phyloP scores from a whole-genome alignment of 2,888 invertebrate genomes.

The Salticus scenicus region DNA sequence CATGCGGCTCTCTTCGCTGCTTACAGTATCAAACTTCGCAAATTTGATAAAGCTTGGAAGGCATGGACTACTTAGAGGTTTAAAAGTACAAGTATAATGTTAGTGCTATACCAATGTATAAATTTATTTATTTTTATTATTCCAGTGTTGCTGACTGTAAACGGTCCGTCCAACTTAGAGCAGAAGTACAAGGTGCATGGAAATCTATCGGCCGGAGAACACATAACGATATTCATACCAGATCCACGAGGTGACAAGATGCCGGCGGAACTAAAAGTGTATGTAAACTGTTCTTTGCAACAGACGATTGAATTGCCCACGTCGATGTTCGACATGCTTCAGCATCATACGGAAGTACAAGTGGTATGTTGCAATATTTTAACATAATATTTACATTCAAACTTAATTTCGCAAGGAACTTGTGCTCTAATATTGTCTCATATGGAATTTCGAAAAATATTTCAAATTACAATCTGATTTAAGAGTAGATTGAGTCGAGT shows the following conservation, averaged over 20 bases:
- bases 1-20: no score
- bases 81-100: no score
- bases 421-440: no score
- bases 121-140: neutral
- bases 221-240: conserved; percentile 37
- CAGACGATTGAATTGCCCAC: conserved; percentile 46
- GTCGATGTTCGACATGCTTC: conserved; percentile 64
- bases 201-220: conserved; percentile 53
- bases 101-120: no score
- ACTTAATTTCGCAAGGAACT: no score
- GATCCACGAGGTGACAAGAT: conserved; percentile 31
- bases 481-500: no score
- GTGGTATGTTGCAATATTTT: conserved; percentile 44
- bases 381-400: no score
- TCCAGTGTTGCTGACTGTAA: conserved; percentile 53
- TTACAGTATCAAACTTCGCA: no score
- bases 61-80: no score
- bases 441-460: no score
- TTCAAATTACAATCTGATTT: no score
- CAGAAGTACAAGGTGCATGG: conserved; percentile 45
- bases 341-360: conserved; percentile 57
- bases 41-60: no score
- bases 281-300: conserved; percentile 54
- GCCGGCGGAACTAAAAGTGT: conserved; percentile 30
- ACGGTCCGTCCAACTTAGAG: conserved; percentile 37